These are phyloP conservation scores for Calliphora vicina DNA, from an alignment of 1,140 invertebrate genomes.

Conservation along the genomic window DNA sequence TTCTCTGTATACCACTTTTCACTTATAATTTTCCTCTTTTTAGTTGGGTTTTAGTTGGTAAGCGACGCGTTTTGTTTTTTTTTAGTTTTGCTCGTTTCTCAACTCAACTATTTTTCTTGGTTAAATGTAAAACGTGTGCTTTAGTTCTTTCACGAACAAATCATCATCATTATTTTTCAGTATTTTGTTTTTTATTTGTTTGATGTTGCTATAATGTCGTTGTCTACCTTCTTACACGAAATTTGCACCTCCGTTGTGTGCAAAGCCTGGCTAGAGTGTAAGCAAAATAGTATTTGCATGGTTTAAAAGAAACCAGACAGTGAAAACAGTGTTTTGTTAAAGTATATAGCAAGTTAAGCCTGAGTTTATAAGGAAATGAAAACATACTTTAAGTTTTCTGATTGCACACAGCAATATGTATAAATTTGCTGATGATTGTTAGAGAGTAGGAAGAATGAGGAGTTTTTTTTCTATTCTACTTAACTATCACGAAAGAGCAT, in stretches of 20 bases:
- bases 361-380: no score
- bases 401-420: background rate
- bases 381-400: no score
- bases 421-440: background rate
- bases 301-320: background rate
- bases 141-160: constrained; percentile 29
- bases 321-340: background rate
- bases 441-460: background rate
- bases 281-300: constrained; percentile 12
- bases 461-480: background rate
- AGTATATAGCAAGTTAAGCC: no score
- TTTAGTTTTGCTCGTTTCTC: background rate
- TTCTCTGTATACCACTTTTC: constrained; percentile 30
- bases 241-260: constrained; percentile 20
- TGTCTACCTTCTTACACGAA: background rate
- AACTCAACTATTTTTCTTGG: background rate
- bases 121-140: constrained; percentile 7
- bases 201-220: background rate
- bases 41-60: background rate
- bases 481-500: constrained; percentile 25
- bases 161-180: constrained; percentile 25
- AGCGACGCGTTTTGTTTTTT: no score
- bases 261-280: background rate
- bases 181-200: background rate
- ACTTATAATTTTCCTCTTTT: constrained; percentile 28